phyloP scores from a whole-genome alignment of 2,113 vertebrate species.

The Chelonoidis abingdonii region DNA sequence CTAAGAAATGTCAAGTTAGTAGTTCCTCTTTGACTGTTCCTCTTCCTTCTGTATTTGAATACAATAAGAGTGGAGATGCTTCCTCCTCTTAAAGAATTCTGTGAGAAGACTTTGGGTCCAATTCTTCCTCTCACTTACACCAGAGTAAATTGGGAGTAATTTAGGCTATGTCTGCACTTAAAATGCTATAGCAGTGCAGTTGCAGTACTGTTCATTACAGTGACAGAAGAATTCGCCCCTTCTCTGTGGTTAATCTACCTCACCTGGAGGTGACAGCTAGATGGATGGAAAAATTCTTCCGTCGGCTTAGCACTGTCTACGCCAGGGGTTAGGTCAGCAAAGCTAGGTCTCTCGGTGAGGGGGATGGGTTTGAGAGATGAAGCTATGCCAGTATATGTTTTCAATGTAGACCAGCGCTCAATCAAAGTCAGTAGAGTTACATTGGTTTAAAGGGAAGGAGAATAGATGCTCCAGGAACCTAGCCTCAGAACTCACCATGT shows the following conservation, averaged over 20 bases:
- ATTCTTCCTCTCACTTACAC: neutral
- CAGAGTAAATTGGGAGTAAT: conserved; percentile 1
- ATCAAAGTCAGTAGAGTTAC: neutral
- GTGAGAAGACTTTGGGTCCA: conserved; percentile 5
- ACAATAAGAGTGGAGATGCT: neutral
- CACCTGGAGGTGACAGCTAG: neutral
- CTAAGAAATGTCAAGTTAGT: neutral
- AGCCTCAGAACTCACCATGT: conserved; percentile 49
- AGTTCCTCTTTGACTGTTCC: neutral
- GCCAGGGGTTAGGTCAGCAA: neutral
- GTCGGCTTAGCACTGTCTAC: neutral
- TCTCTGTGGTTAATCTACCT: neutral
- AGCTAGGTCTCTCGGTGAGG: neutral
- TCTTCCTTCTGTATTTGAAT: neutral
- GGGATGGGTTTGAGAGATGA: neutral
- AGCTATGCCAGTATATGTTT: neutral
- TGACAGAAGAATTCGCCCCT: neutral
- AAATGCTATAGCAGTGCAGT: neutral
- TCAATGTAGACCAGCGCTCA: neutral
- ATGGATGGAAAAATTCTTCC: neutral
- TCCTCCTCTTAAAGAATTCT: neutral
- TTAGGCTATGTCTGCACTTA: neutral
- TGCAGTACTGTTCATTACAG: neutral
- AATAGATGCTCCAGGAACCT: neutral
- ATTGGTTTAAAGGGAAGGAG: neutral